A percentile compares a stretch with the other conserved stretches of the same genome.
These are phyloP conservation scores for Philopotamus ludificatus DNA, from an alignment of 1,140 invertebrate species.

Conservation along the genomic window DNA sequence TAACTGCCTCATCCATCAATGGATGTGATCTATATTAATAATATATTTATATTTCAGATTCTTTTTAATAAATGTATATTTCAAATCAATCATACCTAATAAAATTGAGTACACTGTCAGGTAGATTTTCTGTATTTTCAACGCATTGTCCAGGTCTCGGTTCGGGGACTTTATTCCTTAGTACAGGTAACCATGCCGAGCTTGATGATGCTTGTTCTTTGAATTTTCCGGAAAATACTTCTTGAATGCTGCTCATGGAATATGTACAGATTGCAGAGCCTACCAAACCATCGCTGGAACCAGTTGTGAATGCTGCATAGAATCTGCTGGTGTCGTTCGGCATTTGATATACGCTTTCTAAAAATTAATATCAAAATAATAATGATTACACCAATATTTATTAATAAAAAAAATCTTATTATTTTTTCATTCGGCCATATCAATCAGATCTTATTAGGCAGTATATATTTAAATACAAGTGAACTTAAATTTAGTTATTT, in stretches of 20 bases:
- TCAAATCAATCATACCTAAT: conserved; percentile 62
- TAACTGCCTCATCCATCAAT: conserved; percentile 85
- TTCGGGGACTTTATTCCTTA: conserved; percentile 71
- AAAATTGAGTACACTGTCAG: conserved; percentile 83
- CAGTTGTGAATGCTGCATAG: conserved; percentile 87
- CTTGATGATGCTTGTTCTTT: conserved; percentile 82
- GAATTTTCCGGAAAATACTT: conserved; percentile 84
- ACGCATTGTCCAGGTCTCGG: conserved; percentile 82
- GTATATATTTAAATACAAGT: too few relatives aligned
- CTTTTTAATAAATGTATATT: background rate
- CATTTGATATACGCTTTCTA: conserved; percentile 83
- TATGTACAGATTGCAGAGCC: conserved; percentile 90
- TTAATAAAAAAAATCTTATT: too few relatives aligned
- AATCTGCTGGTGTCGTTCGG: conserved; percentile 77
- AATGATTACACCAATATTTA: background rate
- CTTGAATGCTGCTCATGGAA: conserved; percentile 77
- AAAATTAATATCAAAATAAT: conserved; percentile 32
- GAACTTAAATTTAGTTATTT: too few relatives aligned
- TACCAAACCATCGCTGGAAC: conserved; percentile 80
- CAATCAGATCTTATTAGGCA: too few relatives aligned
- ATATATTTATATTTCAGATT: background rate
- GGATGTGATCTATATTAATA: conserved; percentile 67
- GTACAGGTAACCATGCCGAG: conserved; percentile 70
- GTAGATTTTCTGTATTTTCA: conserved; percentile 76
- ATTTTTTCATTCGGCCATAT: too few relatives aligned